These are phyloP conservation scores for Pogonus chalceus DNA, from an alignment of 1,140 invertebrate species.

Conservation along the genomic window DNA sequence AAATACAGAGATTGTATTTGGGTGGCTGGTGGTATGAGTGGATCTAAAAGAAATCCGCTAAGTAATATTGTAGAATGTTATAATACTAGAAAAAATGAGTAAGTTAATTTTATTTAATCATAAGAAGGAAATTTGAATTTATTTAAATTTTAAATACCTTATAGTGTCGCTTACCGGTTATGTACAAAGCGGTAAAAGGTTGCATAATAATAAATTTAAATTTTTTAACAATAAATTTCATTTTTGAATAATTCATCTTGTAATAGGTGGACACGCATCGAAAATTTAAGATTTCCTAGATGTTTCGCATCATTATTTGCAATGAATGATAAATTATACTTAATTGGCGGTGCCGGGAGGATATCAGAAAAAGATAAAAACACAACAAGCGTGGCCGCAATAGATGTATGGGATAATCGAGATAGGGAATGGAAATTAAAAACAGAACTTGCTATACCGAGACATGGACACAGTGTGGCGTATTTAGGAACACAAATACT, in stretches of 20 bases:
- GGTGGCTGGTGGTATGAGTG: slow-evolving; percentile 54
- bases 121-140: too few relatives aligned
- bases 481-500: slow-evolving; percentile 48
- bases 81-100: slow-evolving; percentile 46
- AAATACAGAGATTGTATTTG: slow-evolving; percentile 51
- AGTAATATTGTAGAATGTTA: slow-evolving; percentile 48
- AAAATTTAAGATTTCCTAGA: slow-evolving; percentile 33
- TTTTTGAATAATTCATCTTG: not conserved
- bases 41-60: slow-evolving; percentile 40
- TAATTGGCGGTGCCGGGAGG: slow-evolving; percentile 48
- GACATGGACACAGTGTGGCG: slow-evolving; percentile 48
- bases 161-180: not conserved
- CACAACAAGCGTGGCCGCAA: slow-evolving; percentile 42
- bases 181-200: too few relatives aligned
- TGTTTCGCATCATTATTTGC: slow-evolving; percentile 46
- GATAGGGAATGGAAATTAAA: slow-evolving; percentile 40
- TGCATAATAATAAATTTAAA: too few relatives aligned
- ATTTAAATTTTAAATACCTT: too few relatives aligned
- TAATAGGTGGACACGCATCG: slow-evolving; percentile 45
- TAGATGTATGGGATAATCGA: slow-evolving; percentile 47
- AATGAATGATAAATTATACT: slow-evolving; percentile 44
- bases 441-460: slow-evolving; percentile 44
- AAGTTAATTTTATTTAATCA: slow-evolving; percentile 17
- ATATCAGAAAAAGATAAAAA: slow-evolving; percentile 39
- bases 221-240: too few relatives aligned